Evolutionary conservation across 2,113 vertebrate species (phyloP).

Genomic region (Sminthopsis crassicaudata): DNA sequence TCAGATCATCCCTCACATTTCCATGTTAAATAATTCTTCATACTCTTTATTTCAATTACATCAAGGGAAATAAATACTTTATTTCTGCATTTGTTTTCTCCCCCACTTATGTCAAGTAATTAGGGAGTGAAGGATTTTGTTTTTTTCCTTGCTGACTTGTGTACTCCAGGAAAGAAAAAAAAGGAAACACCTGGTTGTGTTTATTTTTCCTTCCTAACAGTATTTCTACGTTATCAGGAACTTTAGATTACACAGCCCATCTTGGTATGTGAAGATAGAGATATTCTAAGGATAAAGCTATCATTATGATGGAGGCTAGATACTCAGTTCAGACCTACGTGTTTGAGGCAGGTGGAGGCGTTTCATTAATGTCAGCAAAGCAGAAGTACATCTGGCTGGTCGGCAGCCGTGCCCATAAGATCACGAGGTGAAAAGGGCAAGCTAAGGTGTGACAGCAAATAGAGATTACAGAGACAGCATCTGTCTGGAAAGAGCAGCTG

Average conservation of each 20-base stretch:
- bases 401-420: conserved; percentile 55
- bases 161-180: not conserved
- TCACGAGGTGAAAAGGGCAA: conserved; percentile 68
- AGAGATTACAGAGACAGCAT: conserved; percentile 72
- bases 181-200: conserved; percentile 28
- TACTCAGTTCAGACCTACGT: conserved; percentile 45
- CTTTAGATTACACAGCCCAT: conserved; percentile 48
- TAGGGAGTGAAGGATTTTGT: conserved; percentile 32
- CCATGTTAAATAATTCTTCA: conserved; percentile 74
- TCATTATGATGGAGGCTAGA: conserved; percentile 64
- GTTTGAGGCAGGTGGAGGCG: conserved; percentile 60
- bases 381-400: conserved; percentile 55
- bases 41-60: conserved; percentile 68
- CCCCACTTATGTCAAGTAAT: conserved; percentile 48
- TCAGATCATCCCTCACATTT: conserved; percentile 57
- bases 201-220: conserved; percentile 53
- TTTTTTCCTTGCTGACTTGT: conserved; percentile 45
- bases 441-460: conserved; percentile 68
- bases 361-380: conserved; percentile 66
- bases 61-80: conserved; percentile 55
- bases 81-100: conserved; percentile 10
- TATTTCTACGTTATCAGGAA: conserved; percentile 65
- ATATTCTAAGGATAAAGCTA: conserved; percentile 59
- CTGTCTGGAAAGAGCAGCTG: conserved; percentile 72
- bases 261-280: conserved; percentile 52